phyloP scores from a whole-genome alignment of 2,113 vertebrate genomes.

The Vicugna pacos region DNA sequence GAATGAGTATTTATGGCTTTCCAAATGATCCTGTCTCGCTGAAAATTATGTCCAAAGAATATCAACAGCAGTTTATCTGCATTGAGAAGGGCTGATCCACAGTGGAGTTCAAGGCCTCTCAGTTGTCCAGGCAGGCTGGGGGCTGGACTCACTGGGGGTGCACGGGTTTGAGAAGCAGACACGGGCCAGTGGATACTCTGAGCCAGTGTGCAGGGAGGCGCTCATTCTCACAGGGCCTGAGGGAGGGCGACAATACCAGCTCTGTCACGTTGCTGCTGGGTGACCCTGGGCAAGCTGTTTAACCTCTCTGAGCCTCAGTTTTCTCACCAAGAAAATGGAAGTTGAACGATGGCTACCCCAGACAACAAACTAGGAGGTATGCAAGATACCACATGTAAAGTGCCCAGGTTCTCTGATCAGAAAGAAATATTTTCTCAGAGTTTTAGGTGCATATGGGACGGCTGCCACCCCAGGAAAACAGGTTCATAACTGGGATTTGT shows the following conservation, averaged over 20 bases:
- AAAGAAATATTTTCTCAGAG: neutral
- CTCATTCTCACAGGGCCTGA: neutral
- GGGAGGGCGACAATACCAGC: neutral
- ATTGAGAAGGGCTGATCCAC: neutral
- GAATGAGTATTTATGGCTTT: slow-evolving; percentile 79
- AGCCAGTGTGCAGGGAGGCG: neutral
- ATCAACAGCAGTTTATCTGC: slow-evolving; percentile 59
- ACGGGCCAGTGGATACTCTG: neutral
- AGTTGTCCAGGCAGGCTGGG: neutral
- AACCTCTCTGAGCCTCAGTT: neutral
- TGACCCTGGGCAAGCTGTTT: neutral
- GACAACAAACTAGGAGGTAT: neutral
- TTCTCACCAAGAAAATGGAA: neutral
- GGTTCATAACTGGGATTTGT: neutral
- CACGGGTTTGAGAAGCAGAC: neutral
- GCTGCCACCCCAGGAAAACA: neutral
- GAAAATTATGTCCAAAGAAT: slow-evolving; percentile 67
- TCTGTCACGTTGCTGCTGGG: neutral
- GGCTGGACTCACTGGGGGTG: neutral
- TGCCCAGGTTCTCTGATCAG: neutral
- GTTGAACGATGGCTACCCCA: neutral
- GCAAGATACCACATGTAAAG: neutral
- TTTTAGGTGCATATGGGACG: neutral
- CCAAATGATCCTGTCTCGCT: slow-evolving; percentile 61
- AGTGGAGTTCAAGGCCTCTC: slow-evolving; percentile 35